Base-by-base conservation (phyloP, 2,888 invertebrate genomes). In the Cryptocheilus praepositus region DNA sequence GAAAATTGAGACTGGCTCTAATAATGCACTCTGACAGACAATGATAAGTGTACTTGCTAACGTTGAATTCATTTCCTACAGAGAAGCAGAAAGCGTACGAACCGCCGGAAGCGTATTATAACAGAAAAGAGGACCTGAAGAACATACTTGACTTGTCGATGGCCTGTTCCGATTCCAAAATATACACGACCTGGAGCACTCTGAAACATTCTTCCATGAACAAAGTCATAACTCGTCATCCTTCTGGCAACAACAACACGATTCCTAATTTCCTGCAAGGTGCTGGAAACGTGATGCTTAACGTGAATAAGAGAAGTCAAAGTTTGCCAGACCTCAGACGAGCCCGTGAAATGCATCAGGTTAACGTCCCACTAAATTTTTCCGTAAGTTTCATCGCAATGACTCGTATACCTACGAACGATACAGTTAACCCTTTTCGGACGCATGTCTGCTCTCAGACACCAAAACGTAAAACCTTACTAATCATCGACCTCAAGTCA, bases 171-270 rank as follows among this genome's bases (percentile, higher is more conserved):
- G 96, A 96, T 89, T 94, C 95, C 83, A 95, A 88, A 72, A 88
- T 95, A 80, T 94, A 95, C 89, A 96, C 96, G 77, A 95, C 96
- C 53, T 96, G 96, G 95, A 95, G 95, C 89, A 95, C 95, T 88
- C 90, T 96, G 84, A 94, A 94, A 90, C 93, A 93, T 87, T 92
- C 93, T 84, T 92, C 91, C 28, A 82, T 85, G 69, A 86, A 86
- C 65, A 88, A 87, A 74, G 82, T 80, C 18, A 88, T 89, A 81
- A 85, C 86, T 49, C 93, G 95, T 85, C 94, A 94, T 90, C 94
- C 95, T 61, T 94, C 95, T 65, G 95, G 94, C 76, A 94, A 94
- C 84, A 94, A 94, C 85, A 92, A 91, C 89, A 91, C 92, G 87
- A 89, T 85, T 67, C 86, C 87, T 43, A 87, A 87, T 73, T 85